Conservation (phyloP, 2,888 invertebrate species). For the Tipula vernalis region DNA sequence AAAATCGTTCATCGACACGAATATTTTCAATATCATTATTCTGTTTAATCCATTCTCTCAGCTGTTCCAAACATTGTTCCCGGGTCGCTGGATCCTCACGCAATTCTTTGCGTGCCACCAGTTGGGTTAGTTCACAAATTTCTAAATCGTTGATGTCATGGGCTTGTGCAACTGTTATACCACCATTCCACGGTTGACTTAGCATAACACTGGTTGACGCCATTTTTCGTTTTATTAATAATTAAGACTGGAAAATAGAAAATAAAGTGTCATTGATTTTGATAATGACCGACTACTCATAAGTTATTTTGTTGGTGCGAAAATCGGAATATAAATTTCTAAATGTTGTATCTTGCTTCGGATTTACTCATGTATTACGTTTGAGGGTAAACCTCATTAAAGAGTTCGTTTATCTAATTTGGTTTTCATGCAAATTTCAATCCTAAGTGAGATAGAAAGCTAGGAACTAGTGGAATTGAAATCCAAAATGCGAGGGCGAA, state of each 20-base stretch:
- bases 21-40: slow-evolving; percentile 57
- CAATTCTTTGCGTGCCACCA: slow-evolving; percentile 52
- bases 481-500: too few relatives aligned
- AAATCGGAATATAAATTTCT: too few relatives aligned
- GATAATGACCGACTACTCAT: too few relatives aligned
- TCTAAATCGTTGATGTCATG: slow-evolving; percentile 18
- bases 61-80: slow-evolving; percentile 48
- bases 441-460: too few relatives aligned
- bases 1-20: slow-evolving; percentile 55
- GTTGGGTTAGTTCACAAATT: slow-evolving; percentile 24
- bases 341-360: too few relatives aligned
- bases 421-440: too few relatives aligned
- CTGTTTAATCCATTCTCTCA: slow-evolving; percentile 57
- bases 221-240: slow-evolving; percentile 19
- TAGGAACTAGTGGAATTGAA: too few relatives aligned
- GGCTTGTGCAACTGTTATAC: background rate
- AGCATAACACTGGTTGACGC: slow-evolving; percentile 27
- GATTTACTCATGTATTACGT: too few relatives aligned
- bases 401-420: too few relatives aligned
- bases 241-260: background rate
- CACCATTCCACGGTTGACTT: slow-evolving; percentile 24
- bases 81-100: slow-evolving; percentile 52
- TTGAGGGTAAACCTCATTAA: too few relatives aligned
- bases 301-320: too few relatives aligned
- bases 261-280: background rate